Percentiles rank a stretch among this genome's conserved stretches.
phyloP scores from a whole-genome alignment of 35 echinoderm and acorn worm species.

The Apostichopus japonicus region DNA sequence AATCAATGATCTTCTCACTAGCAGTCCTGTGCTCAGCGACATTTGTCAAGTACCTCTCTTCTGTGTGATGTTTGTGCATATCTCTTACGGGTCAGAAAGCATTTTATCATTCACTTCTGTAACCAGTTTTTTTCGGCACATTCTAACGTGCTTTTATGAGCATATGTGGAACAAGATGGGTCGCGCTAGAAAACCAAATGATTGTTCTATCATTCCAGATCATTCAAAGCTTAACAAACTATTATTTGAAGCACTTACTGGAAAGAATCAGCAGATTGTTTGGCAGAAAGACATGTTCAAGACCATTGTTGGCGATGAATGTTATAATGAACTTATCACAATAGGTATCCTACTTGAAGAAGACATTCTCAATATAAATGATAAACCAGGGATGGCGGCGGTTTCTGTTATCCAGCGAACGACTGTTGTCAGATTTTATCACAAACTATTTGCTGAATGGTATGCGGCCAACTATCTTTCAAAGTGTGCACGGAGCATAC shows the following conservation, averaged over 20 bases:
- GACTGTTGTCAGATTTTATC: not conserved
- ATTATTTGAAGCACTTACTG: not conserved
- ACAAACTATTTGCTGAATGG: constrained; percentile 34
- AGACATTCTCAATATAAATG: not conserved
- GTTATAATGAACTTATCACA: constrained; percentile 16
- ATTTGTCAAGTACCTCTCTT: constrained; percentile 17
- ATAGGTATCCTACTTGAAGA: constrained; percentile 22
- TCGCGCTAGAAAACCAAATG: too few relatives aligned
- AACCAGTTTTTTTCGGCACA: not conserved
- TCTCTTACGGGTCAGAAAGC: not conserved
- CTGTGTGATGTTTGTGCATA: constrained; percentile 21
- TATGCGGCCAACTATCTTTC: constrained; percentile 1
- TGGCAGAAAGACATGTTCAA: not conserved
- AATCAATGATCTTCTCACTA: not conserved
- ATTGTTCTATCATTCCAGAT: not conserved
- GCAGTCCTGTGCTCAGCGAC: not conserved
- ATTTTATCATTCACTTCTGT: not conserved
- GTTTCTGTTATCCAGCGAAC: not conserved
- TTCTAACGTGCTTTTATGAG: not conserved
- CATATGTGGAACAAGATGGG: too few relatives aligned
- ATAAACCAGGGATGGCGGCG: not conserved
- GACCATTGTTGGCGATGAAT: not conserved
- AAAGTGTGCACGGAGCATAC: not conserved
- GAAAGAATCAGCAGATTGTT: not conserved
- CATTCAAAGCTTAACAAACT: not conserved